Percentiles rank a stretch among this genome's conserved stretches.
Conservation (phyloP, 2,797 vertebrate species). For the Hippoglossus hippoglossus region DNA sequence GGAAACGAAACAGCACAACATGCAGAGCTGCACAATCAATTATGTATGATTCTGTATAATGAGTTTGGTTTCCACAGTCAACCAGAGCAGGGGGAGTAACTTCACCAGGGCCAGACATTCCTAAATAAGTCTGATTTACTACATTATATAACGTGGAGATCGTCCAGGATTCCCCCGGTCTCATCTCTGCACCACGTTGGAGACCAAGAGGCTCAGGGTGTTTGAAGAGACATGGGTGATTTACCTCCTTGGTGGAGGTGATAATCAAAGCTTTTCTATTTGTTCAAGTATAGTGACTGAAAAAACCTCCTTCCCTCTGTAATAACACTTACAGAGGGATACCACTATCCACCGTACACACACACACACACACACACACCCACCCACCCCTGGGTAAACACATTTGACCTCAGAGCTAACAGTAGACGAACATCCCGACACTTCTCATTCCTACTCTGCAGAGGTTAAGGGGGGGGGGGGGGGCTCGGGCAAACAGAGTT, state of each 20-base stretch:
- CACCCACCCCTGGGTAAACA: constrained; percentile 68
- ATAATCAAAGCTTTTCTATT: background rate
- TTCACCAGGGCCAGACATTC: background rate
- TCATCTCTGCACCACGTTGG: background rate
- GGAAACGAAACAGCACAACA: background rate
- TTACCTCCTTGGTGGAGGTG: background rate
- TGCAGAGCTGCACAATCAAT: constrained; percentile 3
- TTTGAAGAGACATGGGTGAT: no score
- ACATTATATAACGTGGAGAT: background rate
- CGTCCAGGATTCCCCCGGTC: background rate
- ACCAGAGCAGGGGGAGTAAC: background rate
- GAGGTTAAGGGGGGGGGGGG: constrained; percentile 42
- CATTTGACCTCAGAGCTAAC: constrained; percentile 69
- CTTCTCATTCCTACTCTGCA: constrained; percentile 61
- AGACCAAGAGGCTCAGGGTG: no score
- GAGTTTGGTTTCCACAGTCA: background rate
- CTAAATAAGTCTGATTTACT: background rate
- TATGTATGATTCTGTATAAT: no score
- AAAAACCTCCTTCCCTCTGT: no score
- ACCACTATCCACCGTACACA: background rate
- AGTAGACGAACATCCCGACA: constrained; percentile 66
- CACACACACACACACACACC: background rate
- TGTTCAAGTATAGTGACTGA: no score
- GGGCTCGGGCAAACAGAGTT: constrained; percentile 69
- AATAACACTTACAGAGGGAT: no score